Percentiles rank a stretch among this genome's conserved stretches.
phyloP scores from a whole-genome alignment of 2,888 invertebrate genomes.

The Eugnorisma glareosa region DNA sequence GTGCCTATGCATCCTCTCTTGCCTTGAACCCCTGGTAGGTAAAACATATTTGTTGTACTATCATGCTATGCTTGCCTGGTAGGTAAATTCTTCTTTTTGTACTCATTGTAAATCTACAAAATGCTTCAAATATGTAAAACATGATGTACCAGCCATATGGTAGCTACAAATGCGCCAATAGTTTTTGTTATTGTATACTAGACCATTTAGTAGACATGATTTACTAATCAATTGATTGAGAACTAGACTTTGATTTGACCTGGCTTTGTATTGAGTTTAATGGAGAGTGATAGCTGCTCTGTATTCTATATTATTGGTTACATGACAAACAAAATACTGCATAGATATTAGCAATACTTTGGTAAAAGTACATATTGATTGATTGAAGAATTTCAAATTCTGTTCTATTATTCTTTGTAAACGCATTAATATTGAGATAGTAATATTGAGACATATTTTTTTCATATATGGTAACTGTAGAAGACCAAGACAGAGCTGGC shows the following conservation, averaged over 20 bases:
- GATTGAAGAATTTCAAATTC: background rate
- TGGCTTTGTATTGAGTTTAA: conserved; percentile 31
- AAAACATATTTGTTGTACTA: background rate
- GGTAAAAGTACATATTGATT: background rate
- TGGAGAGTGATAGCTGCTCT: conserved; percentile 22
- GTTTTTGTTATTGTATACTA: conserved; percentile 13
- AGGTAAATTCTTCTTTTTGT: background rate
- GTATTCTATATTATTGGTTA: conserved; percentile 2
- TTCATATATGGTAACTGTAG: background rate
- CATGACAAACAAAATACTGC: background rate
- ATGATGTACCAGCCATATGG: background rate
- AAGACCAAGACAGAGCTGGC: background rate
- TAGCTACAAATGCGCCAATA: conserved; percentile 1
- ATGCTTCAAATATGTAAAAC: background rate
- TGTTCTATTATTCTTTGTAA: background rate
- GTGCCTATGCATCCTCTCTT: background rate
- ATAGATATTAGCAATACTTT: conserved; percentile 6
- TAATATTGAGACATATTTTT: background rate
- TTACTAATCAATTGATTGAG: conserved; percentile 41
- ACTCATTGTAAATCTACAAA: background rate
- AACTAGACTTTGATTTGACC: conserved; percentile 36
- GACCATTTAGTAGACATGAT: conserved; percentile 28
- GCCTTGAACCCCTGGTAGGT: background rate
- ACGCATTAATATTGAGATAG: background rate
- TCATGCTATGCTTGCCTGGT: background rate